Percentiles rank a stretch among this genome's conserved stretches.
Conservation (phyloP, 2,888 invertebrate species). For the Automeris io region DNA sequence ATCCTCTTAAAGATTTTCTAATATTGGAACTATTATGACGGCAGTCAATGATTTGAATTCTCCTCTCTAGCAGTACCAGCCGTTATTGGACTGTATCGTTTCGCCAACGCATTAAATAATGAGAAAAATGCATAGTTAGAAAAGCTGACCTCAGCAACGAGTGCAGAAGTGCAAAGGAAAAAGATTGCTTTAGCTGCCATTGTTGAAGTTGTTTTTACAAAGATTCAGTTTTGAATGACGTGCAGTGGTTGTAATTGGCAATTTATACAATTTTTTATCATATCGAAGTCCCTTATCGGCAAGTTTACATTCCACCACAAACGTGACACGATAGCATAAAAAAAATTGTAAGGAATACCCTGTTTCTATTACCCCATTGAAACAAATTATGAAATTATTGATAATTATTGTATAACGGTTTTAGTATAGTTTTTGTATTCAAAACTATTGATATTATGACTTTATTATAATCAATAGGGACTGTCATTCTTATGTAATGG, state of each 20-base stretch:
- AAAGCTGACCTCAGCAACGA: conserved; percentile 6
- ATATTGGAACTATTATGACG: too few relatives aligned
- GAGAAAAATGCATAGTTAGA: neutral
- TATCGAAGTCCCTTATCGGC: neutral
- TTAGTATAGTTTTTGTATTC: too few relatives aligned
- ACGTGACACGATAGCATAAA: neutral
- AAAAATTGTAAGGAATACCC: neutral
- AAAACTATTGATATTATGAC: too few relatives aligned
- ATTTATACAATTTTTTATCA: neutral
- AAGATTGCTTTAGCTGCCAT: conserved; percentile 13
- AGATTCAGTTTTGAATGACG: neutral
- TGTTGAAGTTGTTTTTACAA: neutral
- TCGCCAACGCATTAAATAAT: neutral
- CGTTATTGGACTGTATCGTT: neutral
- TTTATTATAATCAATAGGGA: too few relatives aligned
- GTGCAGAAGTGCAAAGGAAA: conserved; percentile 15
- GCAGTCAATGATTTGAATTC: too few relatives aligned
- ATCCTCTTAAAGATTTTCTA: too few relatives aligned
- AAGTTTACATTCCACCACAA: neutral
- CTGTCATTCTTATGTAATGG: neutral
- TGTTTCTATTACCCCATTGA: neutral
- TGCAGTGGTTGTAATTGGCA: neutral
- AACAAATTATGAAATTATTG: neutral
- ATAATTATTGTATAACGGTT: neutral
- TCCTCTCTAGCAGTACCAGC: too few relatives aligned